Evolutionary conservation across 2,888 invertebrate genomes (phyloP), one percentile per base, ranked within the genome.

Genomic region (Sipha maydis): DNA sequence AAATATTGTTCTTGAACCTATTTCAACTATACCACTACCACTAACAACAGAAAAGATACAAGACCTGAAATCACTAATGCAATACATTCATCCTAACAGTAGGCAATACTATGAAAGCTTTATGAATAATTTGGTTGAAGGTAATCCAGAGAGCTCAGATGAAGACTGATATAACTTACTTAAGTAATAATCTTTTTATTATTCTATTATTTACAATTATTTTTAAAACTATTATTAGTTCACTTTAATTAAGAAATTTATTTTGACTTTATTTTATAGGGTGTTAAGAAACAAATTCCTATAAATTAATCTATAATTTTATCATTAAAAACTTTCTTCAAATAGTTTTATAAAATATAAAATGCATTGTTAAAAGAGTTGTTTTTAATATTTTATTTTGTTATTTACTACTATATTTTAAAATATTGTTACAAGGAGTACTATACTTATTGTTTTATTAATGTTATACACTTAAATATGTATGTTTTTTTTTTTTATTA

Each of bases 21-120:
- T 80, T 34, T 1, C 80, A 2, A 80, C 80, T 7, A 67, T n/a
- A 8, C 80, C 80, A 67, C 21, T 82, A 11, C 82, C 82, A 82
- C 9, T 82, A 69, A n/a, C 67, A 19, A 19, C 80, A 19, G 67
- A 80, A 80, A 80, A 80, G 67, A 80, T 80, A 9, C 34, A 80
- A 67, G 67, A 67, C 67, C 19, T 80, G 67, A 14, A 67, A 80
- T 67, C 80, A 80, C 80, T 80, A 19, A 38, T 80, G 25, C 67
- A 67, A 67, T 80, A 67, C 9, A 80, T 78, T 31, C 54, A 78
- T 56, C 56, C 78, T 8, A 78, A 78, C 21, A 78, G 54, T 11
- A 48, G 48, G 21, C 61, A 79, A 17, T 79, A 79, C 61, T 79
- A 79, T 79, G 79, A 79, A 21, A 79, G 79, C 31, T 61, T 79